These are phyloP conservation scores for Myopa tessellatipennis DNA, from an alignment of 2,888 invertebrate species.

Conservation along the genomic window DNA sequence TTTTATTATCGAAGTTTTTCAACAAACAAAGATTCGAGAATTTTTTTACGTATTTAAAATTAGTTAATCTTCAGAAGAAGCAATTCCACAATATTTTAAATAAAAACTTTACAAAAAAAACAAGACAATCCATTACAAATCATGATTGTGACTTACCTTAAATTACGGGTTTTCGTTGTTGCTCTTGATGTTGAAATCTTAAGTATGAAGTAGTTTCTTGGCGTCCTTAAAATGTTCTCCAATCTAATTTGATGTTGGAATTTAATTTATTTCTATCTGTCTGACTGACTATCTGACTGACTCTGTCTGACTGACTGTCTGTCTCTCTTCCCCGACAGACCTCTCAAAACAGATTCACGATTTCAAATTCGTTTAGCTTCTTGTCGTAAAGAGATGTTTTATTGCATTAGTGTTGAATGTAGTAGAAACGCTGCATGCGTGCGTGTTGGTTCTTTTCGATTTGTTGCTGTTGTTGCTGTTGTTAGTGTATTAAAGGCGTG, in stretches of 20 bases:
- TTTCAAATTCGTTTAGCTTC: background rate
- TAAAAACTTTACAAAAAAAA: too few relatives aligned
- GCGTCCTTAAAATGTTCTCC: too few relatives aligned
- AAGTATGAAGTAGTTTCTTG: too few relatives aligned
- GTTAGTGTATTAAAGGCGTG: conserved; percentile 11
- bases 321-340: background rate
- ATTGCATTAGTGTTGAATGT: background rate
- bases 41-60: too few relatives aligned
- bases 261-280: conserved; percentile 1
- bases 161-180: too few relatives aligned
- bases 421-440: background rate
- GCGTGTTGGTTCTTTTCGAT: background rate
- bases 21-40: too few relatives aligned
- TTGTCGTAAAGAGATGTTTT: background rate
- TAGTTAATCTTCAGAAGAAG: too few relatives aligned
- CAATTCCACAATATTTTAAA: too few relatives aligned
- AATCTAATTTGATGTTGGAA: background rate
- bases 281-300: background rate
- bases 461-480: conserved; percentile 7
- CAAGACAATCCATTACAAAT: too few relatives aligned
- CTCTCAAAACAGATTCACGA: background rate
- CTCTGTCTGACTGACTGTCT: background rate
- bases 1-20: too few relatives aligned
- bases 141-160: too few relatives aligned
- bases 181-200: too few relatives aligned